phyloP scores from a whole-genome alignment of 2,888 invertebrate species.

The Myopa tessellatipennis region DNA sequence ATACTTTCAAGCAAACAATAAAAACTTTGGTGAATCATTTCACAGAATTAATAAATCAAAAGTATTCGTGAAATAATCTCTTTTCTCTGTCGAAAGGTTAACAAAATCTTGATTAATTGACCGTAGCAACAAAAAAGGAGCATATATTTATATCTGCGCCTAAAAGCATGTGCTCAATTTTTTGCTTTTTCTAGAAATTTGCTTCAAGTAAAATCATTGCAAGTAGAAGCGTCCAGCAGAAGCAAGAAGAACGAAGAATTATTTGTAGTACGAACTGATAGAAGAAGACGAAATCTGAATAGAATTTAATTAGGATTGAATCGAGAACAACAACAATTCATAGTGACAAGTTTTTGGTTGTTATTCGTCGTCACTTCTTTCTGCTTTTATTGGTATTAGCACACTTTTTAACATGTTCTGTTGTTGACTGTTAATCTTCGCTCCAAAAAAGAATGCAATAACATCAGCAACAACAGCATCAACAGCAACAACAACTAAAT shows the following conservation, averaged over 20 bases:
- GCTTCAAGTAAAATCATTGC: not conserved
- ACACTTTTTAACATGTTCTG: not conserved
- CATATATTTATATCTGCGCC: not conserved
- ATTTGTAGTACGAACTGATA: no score
- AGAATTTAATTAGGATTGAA: not conserved
- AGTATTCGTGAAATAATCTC: no score
- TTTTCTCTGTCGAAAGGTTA: no score
- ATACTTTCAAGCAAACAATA: no score
- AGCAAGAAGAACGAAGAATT: not conserved
- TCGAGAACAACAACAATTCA: not conserved
- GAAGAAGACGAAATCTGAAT: no score
- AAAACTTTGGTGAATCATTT: no score
- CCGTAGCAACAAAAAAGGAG: no score
- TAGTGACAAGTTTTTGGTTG: not conserved
- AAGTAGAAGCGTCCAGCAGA: not conserved
- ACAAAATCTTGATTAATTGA: no score
- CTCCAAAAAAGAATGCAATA: not conserved
- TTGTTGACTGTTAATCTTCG: not conserved
- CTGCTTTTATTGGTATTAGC: not conserved
- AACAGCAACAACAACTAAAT: not conserved
- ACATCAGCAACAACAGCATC: not conserved
- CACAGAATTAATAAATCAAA: no score
- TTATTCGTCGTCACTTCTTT: not conserved
- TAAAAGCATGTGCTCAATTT: not conserved
- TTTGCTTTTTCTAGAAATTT: not conserved